These are phyloP conservation scores for Sialia sialis DNA, from an alignment of 2,113 vertebrate species.

Conservation along the genomic window DNA sequence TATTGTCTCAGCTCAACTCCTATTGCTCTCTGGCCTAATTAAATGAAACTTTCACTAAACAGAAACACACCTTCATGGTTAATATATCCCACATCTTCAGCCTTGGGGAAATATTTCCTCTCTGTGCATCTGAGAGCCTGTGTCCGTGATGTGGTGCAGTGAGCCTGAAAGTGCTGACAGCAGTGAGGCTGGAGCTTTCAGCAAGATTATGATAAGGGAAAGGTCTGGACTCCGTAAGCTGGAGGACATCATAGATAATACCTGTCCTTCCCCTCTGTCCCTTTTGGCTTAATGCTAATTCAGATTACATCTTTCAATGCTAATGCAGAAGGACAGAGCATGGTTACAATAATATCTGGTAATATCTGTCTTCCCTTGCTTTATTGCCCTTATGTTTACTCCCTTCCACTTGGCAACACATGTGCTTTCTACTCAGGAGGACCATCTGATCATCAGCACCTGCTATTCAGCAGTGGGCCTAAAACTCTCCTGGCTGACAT, in stretches of 20 bases:
- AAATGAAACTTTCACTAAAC: neutral
- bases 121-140: neutral
- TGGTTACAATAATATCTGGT: neutral
- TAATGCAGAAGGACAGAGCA: neutral
- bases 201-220: neutral
- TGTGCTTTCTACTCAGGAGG: neutral
- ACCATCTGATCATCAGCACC: neutral
- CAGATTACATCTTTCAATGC: neutral
- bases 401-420: neutral
- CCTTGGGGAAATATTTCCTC: neutral
- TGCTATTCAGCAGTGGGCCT: neutral
- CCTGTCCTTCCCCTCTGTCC: neutral
- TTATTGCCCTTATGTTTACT: neutral
- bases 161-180: neutral
- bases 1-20: neutral
- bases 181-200: neutral
- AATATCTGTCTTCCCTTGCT: neutral
- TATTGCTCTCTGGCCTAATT: neutral
- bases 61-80: neutral
- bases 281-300: neutral
- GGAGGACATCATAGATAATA: neutral
- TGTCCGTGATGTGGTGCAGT: fast-evolving
- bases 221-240: neutral
- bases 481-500: neutral
- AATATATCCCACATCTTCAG: neutral